A percentile compares a stretch with the other conserved stretches of the same genome.
These are phyloP conservation scores for Hirtodrosophila cameraria DNA, from an alignment of 2,888 invertebrate genomes.

Conservation along the genomic window DNA sequence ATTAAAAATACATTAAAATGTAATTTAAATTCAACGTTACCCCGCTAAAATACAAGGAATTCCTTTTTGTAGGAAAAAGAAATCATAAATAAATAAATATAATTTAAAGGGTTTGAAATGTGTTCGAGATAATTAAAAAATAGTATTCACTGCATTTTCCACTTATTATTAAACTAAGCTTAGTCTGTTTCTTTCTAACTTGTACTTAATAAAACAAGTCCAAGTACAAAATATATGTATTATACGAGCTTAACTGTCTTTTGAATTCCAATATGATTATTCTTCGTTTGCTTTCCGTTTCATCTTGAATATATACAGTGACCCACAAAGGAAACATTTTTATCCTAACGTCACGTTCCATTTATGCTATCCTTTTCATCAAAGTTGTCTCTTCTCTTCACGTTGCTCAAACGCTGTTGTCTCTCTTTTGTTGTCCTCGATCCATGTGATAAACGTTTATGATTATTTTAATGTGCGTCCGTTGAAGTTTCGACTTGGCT, in stretches of 20 bases:
- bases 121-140: too few relatives aligned
- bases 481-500: slow-evolving; percentile 57
- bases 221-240: too few relatives aligned
- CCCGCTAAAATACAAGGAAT: too few relatives aligned
- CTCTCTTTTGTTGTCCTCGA: slow-evolving; percentile 40
- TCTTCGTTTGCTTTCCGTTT: background rate
- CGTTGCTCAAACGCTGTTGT: slow-evolving; percentile 3
- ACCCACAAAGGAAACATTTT: slow-evolving; percentile 51
- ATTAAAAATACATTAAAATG: too few relatives aligned
- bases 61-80: too few relatives aligned
- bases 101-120: too few relatives aligned
- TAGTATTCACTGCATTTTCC: too few relatives aligned
- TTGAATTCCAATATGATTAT: background rate
- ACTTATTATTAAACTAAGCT: too few relatives aligned
- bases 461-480: slow-evolving; percentile 71
- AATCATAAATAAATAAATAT: too few relatives aligned
- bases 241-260: background rate
- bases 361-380: slow-evolving; percentile 67
- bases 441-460: slow-evolving; percentile 72
- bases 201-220: too few relatives aligned
- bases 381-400: slow-evolving; percentile 32
- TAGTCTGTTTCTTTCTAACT: too few relatives aligned
- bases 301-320: slow-evolving; percentile 18
- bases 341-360: slow-evolving; percentile 48
- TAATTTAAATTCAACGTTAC: too few relatives aligned